Conservation (phyloP, 2,888 invertebrate species). For the Furcula furcula region DNA sequence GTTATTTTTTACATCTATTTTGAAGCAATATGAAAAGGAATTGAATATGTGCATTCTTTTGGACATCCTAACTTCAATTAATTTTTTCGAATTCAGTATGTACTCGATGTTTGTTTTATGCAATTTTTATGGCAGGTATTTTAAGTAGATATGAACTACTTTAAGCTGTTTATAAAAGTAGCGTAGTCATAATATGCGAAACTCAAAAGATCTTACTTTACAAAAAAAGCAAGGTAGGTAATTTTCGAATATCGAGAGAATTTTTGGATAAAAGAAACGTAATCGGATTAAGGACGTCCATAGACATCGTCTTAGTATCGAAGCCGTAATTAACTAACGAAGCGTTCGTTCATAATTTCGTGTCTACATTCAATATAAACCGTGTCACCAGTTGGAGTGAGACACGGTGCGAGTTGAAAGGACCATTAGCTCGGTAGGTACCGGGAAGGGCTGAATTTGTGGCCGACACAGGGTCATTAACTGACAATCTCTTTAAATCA, state of each 20-base stretch:
- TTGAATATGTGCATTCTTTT: conserved; percentile 22
- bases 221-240: not conserved
- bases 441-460: conserved; percentile 68
- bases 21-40: conserved; percentile 33
- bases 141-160: no score
- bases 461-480: conserved; percentile 66
- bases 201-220: no score
- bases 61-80: conserved; percentile 22
- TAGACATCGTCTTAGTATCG: not conserved
- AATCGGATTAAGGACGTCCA: not conserved
- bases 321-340: conserved; percentile 1
- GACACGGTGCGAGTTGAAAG: conserved; percentile 27
- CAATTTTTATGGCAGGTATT: no score
- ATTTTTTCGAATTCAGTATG: no score
- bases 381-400: conserved; percentile 13
- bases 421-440: conserved; percentile 48
- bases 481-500: conserved; percentile 78
- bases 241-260: not conserved
- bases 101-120: no score
- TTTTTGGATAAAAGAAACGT: not conserved
- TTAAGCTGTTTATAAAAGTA: no score
- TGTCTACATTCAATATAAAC: conserved; percentile 17
- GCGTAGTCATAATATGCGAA: no score
- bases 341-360: conserved; percentile 22
- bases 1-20: conserved; percentile 39